Evolutionary conservation across 1,140 invertebrate species (phyloP).

Genomic region (Pomphorhynchus laevis): DNA sequence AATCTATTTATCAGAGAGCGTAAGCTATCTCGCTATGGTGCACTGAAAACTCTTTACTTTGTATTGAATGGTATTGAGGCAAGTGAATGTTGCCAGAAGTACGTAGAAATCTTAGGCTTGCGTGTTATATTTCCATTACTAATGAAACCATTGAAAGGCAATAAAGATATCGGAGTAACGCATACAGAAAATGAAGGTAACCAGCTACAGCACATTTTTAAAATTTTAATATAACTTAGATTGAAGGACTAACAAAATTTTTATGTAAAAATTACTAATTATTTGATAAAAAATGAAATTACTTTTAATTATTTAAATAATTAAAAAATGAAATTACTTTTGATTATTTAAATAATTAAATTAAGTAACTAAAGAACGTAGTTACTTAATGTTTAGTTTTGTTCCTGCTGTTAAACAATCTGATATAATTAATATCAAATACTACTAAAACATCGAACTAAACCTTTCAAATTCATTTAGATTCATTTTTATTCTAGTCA

Average conservation of each 20-base stretch:
- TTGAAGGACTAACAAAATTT: background rate
- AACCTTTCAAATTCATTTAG: too few relatives aligned
- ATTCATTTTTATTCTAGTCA: too few relatives aligned
- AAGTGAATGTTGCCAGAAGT: constrained; percentile 75
- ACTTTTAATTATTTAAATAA: too few relatives aligned
- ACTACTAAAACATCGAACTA: too few relatives aligned
- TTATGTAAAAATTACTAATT: too few relatives aligned
- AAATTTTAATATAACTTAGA: background rate
- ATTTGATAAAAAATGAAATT: too few relatives aligned
- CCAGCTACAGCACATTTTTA: background rate
- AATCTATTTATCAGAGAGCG: constrained; percentile 35
- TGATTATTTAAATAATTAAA: too few relatives aligned
- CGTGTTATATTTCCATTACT: constrained; percentile 81
- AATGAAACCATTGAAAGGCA: constrained; percentile 71
- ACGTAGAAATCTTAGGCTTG: constrained; percentile 81
- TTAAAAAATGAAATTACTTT: too few relatives aligned
- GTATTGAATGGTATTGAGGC: constrained; percentile 64
- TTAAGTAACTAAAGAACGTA: too few relatives aligned
- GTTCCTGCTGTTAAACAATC: too few relatives aligned
- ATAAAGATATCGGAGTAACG: constrained; percentile 3
- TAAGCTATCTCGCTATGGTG: constrained; percentile 70
- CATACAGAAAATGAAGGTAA: constrained; percentile 7
- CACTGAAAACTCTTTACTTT: constrained; percentile 73
- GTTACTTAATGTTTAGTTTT: too few relatives aligned
- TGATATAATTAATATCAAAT: too few relatives aligned